Evolutionary conservation across 2,113 vertebrate genomes (phyloP), one percentile per base, ranked within the genome.

Genomic region (Thymallus thymallus): DNA sequence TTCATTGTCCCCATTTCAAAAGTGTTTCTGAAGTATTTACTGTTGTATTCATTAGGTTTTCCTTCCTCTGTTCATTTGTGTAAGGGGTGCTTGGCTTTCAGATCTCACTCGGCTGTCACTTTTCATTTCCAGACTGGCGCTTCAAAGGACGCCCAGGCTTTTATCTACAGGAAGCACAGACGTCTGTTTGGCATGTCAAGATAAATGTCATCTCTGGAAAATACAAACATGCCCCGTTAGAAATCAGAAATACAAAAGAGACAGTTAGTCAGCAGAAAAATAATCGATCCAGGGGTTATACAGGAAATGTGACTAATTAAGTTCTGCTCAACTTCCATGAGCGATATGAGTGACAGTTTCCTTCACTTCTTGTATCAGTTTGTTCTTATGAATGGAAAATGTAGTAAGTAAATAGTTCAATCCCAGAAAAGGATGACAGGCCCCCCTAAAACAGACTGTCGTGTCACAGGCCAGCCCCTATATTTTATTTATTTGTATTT

Each of bases 21-120:
- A 13, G 4, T 14, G 24, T 63, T 63, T 29, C 23, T 26, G 24
- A 26, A 18, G 24, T 66, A 35, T 66, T 66, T 32, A 35, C 30
- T 32, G 64, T 30, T 32, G 7, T 32, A 70, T 70, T 70, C 14
- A 67, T 69, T 61, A 1, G 55, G 12, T 75, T 13, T 35, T 41
- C 45, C 22, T 58, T 61, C n/a, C 20, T 5, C 35, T 58, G 30
- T 61, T 75, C 65, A 29, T 56, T 41, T 69, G 55, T 68, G 26
- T 60, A 29, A 55, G 32, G 48, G 20, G 26, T 48, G 24, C 45
- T 60, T 32, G 13, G 30, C 18, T 22, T 29, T 20, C 46, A 32
- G 3, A 13, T 26, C 56, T 68, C 22, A 22, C 56, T 74, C 30
- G 67, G 64, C 73, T 74, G 73, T 68, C 73, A 74, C 60, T 24